phyloP scores from a whole-genome alignment of 2,888 invertebrate species.

The Osedax frankpressi region DNA sequence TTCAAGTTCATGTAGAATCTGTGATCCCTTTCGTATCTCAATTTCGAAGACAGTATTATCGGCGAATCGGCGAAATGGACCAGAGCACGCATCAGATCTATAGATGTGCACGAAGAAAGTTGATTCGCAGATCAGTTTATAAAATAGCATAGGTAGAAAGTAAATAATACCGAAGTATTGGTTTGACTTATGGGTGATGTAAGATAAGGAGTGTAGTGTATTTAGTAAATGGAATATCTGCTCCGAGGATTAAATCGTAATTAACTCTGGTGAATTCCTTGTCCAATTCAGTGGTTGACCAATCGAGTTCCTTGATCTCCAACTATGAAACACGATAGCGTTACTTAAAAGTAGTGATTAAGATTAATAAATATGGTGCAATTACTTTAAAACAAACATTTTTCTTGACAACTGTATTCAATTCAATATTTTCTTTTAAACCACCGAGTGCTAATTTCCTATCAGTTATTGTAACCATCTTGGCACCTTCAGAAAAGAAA shows the following conservation, averaged over 20 bases:
- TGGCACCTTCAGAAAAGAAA: too few relatives aligned
- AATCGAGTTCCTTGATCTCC: conserved; percentile 32
- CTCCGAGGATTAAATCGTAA: conserved; percentile 41
- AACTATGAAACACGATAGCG: not conserved
- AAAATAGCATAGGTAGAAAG: too few relatives aligned
- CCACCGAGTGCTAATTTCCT: too few relatives aligned
- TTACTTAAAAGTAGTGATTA: conserved; percentile 5
- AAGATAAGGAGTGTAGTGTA: too few relatives aligned
- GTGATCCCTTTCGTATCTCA: not conserved
- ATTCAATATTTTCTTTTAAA: too few relatives aligned
- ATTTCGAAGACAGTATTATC: not conserved
- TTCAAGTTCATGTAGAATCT: not conserved
- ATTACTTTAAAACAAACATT: too few relatives aligned
- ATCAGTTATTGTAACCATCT: too few relatives aligned
- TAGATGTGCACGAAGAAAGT: not conserved
- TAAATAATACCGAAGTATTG: too few relatives aligned
- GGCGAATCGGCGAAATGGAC: not conserved
- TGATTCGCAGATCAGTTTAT: too few relatives aligned
- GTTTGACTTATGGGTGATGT: too few relatives aligned
- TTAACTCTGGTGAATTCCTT: conserved; percentile 26
- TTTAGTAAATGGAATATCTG: too few relatives aligned
- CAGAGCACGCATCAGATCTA: not conserved
- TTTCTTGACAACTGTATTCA: too few relatives aligned
- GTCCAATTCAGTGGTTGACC: conserved; percentile 25
- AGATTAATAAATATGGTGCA: not conserved